Evolutionary conservation across 2,113 vertebrate genomes (phyloP), one percentile per base, ranked within the genome.

Genomic region (Ammodytes dubius): DNA sequence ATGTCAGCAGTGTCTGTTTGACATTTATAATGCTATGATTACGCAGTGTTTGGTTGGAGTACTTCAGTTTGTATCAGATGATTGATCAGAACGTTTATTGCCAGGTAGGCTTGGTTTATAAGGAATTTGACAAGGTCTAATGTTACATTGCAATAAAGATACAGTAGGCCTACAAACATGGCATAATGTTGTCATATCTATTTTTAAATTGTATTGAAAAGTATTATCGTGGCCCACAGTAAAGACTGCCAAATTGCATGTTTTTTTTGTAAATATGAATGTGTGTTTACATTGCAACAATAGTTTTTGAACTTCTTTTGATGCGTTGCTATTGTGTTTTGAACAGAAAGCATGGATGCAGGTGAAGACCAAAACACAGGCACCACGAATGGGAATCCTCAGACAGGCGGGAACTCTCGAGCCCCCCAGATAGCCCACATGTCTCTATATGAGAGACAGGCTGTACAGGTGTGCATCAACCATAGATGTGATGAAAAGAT

Each of bases 371-470:
- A 98, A 95, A 99, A 96, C 94, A 95, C 96, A 9, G 92, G 87
- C 87, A 95, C 96, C 77, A 89, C 95, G 87, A 97, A 95, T 57
- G 97, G 97, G 79, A 96, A 92, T 85, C 94, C 96, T 86, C 91
- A 96, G 68, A 95, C 98, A 5, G 96, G 96, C 87, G 96, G 96
- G 84, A 97, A 95, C 90, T 93, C 97, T 68, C 97, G 98, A 39
- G 95, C 97, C 53, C 91, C 95, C 7, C 98, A 99, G 91, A 99
- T 99, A 84, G 96, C 98, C 0, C 97, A 98, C 80, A 99, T 99
- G 97, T 99, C 98, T 70, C 94, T 99, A 4, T 99, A 99, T 70
- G 98, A 99, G 87, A 95, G 98, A 40, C 97, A 99, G 77, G 97
- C 98, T 17, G 98, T 98, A 0, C 97, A 99, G 97, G 98, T 98